phyloP scores from a whole-genome alignment of 2,113 vertebrate species.

The Dissostichus mawsoni region DNA sequence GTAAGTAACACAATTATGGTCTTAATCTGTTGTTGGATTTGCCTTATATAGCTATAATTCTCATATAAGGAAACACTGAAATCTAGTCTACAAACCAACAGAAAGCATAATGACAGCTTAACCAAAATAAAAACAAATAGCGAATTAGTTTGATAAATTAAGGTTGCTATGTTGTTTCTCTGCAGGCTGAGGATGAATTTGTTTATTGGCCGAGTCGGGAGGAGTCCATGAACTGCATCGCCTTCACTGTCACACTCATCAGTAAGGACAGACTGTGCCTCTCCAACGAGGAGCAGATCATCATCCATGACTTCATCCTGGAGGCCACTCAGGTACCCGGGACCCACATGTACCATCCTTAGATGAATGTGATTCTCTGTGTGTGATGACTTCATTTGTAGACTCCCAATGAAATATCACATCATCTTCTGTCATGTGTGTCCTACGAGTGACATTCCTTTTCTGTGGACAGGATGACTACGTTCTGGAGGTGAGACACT shows the following conservation, averaged over 20 bases:
- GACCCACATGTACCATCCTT: background rate
- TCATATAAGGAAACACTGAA: background rate
- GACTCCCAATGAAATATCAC: background rate
- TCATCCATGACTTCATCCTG: slow-evolving; percentile 99
- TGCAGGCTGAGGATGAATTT: slow-evolving; percentile 98
- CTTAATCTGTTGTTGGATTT: background rate
- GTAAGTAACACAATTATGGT: slow-evolving; percentile 80
- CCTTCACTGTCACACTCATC: slow-evolving; percentile 99
- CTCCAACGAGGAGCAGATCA: slow-evolving; percentile 98
- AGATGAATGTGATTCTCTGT: background rate
- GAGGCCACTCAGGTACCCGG: slow-evolving; percentile 95
- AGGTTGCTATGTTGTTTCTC: slow-evolving; percentile 13
- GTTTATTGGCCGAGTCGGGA: slow-evolving; percentile 99
- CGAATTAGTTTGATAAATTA: background rate
- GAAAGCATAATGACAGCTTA: background rate
- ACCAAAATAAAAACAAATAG: background rate
- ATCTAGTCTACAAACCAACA: background rate
- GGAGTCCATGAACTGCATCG: slow-evolving; percentile 98
- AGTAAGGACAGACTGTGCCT: slow-evolving; percentile 99
- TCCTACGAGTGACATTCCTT: background rate
- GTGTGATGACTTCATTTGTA: background rate
- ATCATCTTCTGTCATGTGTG: background rate
- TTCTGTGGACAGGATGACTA: slow-evolving; percentile 92
- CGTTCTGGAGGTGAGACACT: slow-evolving; percentile 97
- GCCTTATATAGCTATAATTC: background rate